Evolutionary conservation across 2,888 invertebrate species (phyloP).

Genomic region (Lasioglossum morio): DNA sequence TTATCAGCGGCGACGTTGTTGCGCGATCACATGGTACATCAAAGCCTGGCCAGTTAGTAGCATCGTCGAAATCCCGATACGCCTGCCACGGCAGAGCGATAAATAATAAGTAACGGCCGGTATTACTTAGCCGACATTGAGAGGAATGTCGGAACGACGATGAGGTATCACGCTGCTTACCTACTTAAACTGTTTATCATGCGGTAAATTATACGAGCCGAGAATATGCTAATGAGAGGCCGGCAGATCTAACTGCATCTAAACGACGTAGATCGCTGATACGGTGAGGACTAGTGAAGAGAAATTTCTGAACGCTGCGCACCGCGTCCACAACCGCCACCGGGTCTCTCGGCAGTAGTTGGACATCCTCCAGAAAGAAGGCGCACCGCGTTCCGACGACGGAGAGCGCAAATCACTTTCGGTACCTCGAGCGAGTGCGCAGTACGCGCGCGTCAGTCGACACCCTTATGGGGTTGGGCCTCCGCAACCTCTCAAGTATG

Average conservation of each 20-base stretch:
- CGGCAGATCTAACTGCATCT: slow-evolving; percentile 63
- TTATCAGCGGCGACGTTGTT: neutral
- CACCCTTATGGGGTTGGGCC: slow-evolving; percentile 60
- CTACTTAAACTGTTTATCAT: slow-evolving; percentile 66
- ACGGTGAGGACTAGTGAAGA: slow-evolving; percentile 59
- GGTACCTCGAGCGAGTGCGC: slow-evolving; percentile 64
- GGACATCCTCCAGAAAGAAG: slow-evolving; percentile 55
- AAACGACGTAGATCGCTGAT: slow-evolving; percentile 65
- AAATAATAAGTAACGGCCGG: slow-evolving; percentile 55
- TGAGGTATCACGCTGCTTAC: slow-evolving; percentile 61
- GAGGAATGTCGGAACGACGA: slow-evolving; percentile 62
- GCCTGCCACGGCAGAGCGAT: slow-evolving; percentile 19
- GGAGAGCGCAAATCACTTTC: slow-evolving; percentile 67
- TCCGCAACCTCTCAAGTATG: slow-evolving; percentile 11
- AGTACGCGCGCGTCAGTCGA: slow-evolving; percentile 76
- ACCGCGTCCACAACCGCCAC: neutral
- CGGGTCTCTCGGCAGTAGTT: slow-evolving; percentile 47
- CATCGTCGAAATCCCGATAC: slow-evolving; percentile 35
- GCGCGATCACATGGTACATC: slow-evolving; percentile 20
- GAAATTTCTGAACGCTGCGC: slow-evolving; percentile 55
- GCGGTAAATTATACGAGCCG: slow-evolving; percentile 64
- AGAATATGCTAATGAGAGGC: slow-evolving; percentile 64
- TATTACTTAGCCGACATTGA: slow-evolving; percentile 63
- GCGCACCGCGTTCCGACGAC: slow-evolving; percentile 37
- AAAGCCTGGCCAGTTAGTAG: neutral